Conservation (phyloP, 2,113 vertebrate genomes). For the Notothenia rossii region DNA sequence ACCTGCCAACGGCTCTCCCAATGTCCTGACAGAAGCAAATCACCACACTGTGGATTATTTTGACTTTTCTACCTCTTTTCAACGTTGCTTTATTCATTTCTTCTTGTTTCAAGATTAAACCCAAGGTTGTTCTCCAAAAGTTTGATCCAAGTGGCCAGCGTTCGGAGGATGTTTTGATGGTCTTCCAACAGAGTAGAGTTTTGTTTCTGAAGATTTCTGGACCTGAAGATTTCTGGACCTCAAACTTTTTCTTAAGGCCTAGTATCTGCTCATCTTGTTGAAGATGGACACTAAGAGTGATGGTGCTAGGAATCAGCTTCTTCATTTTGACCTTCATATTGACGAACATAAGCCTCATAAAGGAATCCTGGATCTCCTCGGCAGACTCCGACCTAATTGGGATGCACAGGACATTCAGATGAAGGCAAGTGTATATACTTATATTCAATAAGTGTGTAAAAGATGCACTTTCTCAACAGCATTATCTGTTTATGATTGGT, state of each 20-base stretch:
- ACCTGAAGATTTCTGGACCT: neutral
- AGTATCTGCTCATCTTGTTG: neutral
- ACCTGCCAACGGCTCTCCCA: neutral
- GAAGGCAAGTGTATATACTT: slow-evolving; percentile 75
- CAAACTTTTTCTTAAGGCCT: neutral
- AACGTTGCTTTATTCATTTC: neutral
- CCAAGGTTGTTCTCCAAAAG: neutral
- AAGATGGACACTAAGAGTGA: slow-evolving; percentile 50
- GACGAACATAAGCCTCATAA: slow-evolving; percentile 65
- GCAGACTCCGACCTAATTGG: slow-evolving; percentile 80
- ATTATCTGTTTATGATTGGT: neutral
- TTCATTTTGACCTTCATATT: slow-evolving; percentile 76
- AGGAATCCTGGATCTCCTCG: slow-evolving; percentile 77
- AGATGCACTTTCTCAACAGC: neutral
- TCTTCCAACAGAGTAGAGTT: neutral
- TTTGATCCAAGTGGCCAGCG: neutral
- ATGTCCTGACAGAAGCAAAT: neutral
- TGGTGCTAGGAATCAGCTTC: slow-evolving; percentile 26
- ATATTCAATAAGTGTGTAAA: neutral
- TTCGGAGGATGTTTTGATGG: neutral
- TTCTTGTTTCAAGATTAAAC: neutral
- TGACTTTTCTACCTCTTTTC: neutral
- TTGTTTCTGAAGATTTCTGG: neutral
- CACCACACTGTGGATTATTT: neutral
- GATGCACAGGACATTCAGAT: slow-evolving; percentile 76